Evolutionary conservation across 2,113 vertebrate genomes (phyloP), one percentile per base, ranked within the genome.

Genomic region (Australoheros scitulus): DNA sequence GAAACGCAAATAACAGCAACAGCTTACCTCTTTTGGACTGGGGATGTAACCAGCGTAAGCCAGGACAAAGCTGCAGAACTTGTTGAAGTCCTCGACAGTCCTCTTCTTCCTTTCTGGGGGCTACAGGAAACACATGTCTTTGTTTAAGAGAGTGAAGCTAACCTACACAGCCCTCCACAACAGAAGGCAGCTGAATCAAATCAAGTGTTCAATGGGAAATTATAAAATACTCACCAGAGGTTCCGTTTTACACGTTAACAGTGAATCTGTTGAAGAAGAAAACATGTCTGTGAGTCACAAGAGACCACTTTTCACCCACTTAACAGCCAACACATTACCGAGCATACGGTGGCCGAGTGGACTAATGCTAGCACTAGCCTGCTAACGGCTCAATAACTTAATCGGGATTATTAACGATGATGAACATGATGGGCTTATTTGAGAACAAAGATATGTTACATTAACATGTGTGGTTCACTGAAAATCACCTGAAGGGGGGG

Each of bases 51-150:
- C 97, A 1, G 97, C 97, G 70, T 98, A 98, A 0, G 97, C 96
- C 88, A 98, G 92, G 34, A 98, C 97, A 85, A 98, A 97, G 89
- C 96, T 98, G 93, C 97, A 98, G 91, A 98, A 98, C 92, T 98
- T 97, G 93, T 98, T 98, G 94, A 98, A 97, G 93, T 98, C 97
- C 78, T 98, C 97, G 60, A 98, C 97, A 1, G 97, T 98, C 88
- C 97, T 96, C 88, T 97, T 96, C 75, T 96, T 96, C 90, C 96
- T 96, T 88, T 97, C 97, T 29, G 97, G 96, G 72, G 97, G 96
- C 97, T 98, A 64, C 20, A 93, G 76, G 58, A 72, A 80, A 17
- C 7, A 85, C 34, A 88, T 2, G 77, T 11, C 38, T 47, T 80
- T 82, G 58, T 86, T 64, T 56, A 20, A 85, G 3, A 22, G 4